Evolutionary conservation across 2,797 vertebrate genomes (phyloP), one percentile per base, ranked within the genome.

Genomic region (Lepus oiostolus): DNA sequence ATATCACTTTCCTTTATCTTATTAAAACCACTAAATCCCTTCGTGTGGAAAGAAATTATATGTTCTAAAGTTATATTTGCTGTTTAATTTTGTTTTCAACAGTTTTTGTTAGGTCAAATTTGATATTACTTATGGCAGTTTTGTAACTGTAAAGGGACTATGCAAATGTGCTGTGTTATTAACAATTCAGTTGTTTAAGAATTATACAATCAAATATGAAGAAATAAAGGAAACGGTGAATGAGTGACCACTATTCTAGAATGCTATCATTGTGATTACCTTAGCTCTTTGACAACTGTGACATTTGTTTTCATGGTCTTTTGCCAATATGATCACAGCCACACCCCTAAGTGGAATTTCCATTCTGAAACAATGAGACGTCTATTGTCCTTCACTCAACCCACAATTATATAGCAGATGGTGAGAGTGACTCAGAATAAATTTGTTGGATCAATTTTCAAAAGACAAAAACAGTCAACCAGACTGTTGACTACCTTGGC

Each of bases 361-460:
- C 77, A 50, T 22, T 35, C 9, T 95, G 89, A 96, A 86, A 70
- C 76, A 91, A 88, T 77, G 85, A 96, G 50, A 83, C 92, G 19
- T 72, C 77, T 79, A 75, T 89, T 96, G 86, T 95, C 74, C 95
- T 96, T 71, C 92, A n/a, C 38, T 30, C 79, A 86, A 77, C 71
- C 75, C 83, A 93, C 82, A 97, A 96, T 97, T 96, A 96, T 85
- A 38, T 63, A 96, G 91, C 95, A 97, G 91, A 96, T 96, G 95
- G 96, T 92, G 84, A 96, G 94, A 94, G 94, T 87, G 88, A 91
- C 58, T 94, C 92, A 76, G 86, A 94, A 96, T 94, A 97, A 92
- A 96, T 97, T 81, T 95, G 90, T 95, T 96, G 92, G 88, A 96
- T 96, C 93, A 95, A 93, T 96, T 97, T 95, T 94, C n/a, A 92